These are phyloP conservation scores for Polypedilum pembai DNA, from an alignment of 1,140 invertebrate species.

Conservation along the genomic window DNA sequence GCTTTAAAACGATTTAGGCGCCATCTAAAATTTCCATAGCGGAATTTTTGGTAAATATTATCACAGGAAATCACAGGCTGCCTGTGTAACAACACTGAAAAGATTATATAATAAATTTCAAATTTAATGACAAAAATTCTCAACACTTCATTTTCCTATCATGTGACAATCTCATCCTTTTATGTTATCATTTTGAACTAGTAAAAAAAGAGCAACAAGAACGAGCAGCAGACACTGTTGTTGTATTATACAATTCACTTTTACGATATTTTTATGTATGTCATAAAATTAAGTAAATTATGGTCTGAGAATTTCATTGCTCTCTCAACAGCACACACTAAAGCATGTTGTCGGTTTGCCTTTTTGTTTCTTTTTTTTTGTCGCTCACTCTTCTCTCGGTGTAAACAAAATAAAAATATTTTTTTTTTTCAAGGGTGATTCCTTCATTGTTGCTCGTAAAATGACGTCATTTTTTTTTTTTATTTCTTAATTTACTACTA, in stretches of 20 bases:
- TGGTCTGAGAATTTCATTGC: conserved; percentile 4
- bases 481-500: neutral
- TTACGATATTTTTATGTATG: conserved; percentile 19
- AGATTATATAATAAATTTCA: neutral
- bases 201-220: neutral
- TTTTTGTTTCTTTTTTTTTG: neutral
- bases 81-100: too few species aligned
- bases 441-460: neutral
- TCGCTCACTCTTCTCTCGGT: neutral
- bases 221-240: neutral
- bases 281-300: conserved; percentile 20
- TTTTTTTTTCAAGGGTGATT: neutral
- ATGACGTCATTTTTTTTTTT: conserved; percentile 6
- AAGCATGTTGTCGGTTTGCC: neutral
- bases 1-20: too few species aligned
- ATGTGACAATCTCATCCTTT: neutral
- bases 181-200: too few species aligned
- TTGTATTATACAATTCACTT: conserved; percentile 6
- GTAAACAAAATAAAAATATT: neutral
- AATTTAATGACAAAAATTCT: neutral
- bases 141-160: neutral
- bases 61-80: too few species aligned
- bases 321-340: neutral
- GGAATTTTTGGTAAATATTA: too few species aligned
- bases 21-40: too few species aligned